phyloP scores from a whole-genome alignment of 2,888 invertebrate genomes.

The Tachina lurida region DNA sequence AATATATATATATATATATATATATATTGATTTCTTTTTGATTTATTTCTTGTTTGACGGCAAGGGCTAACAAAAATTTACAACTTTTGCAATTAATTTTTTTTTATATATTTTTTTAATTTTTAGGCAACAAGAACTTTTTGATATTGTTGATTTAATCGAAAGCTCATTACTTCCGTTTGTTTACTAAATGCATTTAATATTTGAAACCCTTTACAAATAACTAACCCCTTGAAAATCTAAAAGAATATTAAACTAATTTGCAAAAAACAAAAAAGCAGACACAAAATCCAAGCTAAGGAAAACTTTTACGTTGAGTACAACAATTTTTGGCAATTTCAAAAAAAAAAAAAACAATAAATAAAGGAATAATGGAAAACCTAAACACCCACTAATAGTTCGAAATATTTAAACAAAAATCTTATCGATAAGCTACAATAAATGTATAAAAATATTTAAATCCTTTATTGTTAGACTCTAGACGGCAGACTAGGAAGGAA shows the following conservation, averaged over 20 bases:
- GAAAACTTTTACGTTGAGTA: constrained; percentile 40
- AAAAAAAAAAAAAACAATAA: constrained; percentile 15
- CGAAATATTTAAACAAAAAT: constrained; percentile 76
- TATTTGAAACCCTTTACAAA: constrained; percentile 42
- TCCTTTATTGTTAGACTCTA: constrained; percentile 58
- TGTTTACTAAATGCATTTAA: constrained; percentile 75
- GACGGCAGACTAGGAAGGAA: constrained; percentile 28
- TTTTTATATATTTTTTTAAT: constrained; percentile 17
- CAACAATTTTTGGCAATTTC: constrained; percentile 45
- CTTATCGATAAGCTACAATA: constrained; percentile 74
- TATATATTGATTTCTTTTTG: constrained; percentile 58
- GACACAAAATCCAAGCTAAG: neutral
- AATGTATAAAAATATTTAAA: constrained; percentile 67
- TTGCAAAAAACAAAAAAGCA: constrained; percentile 77
- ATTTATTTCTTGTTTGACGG: neutral
- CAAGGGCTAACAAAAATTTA: constrained; percentile 42
- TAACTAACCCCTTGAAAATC: constrained; percentile 56
- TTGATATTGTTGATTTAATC: constrained; percentile 71
- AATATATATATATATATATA: constrained; percentile 25
- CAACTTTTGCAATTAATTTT: constrained; percentile 71
- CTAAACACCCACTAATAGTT: constrained; percentile 75
- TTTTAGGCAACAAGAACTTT: constrained; percentile 37
- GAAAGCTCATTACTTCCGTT: constrained; percentile 78
- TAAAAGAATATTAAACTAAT: constrained; percentile 76
- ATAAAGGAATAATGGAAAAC: constrained; percentile 43